Conservation (phyloP, 2,888 invertebrate species). For the Ormyrus thymus region DNA sequence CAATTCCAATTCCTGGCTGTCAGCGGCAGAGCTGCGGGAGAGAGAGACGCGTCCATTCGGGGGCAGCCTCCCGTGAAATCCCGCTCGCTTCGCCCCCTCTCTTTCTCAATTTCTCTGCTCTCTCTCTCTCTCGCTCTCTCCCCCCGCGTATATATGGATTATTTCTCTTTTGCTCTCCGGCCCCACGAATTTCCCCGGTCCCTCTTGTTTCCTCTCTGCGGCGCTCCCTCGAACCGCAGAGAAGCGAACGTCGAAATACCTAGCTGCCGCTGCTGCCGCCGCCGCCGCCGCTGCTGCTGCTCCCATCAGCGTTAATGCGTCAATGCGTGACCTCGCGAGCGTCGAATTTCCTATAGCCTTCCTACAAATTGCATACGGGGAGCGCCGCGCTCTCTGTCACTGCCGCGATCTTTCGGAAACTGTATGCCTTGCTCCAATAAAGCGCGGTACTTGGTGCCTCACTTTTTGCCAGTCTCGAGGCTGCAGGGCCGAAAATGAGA, state of each 20-base stretch:
- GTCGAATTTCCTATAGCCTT: slow-evolving; percentile 49
- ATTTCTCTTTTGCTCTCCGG: slow-evolving; percentile 47
- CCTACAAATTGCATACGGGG: slow-evolving; percentile 39
- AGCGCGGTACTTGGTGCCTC: too few species aligned
- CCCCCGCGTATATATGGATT: slow-evolving; percentile 49
- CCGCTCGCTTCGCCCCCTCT: slow-evolving; percentile 57
- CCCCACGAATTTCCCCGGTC: slow-evolving; percentile 37
- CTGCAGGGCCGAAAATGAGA: too few species aligned
- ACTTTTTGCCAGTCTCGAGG: too few species aligned
- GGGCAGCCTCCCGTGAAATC: slow-evolving; percentile 75
- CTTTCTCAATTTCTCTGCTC: neutral
- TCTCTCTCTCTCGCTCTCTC: slow-evolving; percentile 42
- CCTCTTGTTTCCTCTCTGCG: slow-evolving; percentile 9
- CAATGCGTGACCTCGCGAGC: slow-evolving; percentile 63
- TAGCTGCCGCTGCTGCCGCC: slow-evolving; percentile 28
- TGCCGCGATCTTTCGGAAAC: neutral
- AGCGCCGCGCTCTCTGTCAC: slow-evolving; percentile 5
- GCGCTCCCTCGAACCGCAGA: slow-evolving; percentile 16
- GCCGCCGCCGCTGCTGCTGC: slow-evolving; percentile 22
- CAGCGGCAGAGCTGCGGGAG: slow-evolving; percentile 74
- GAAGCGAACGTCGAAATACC: slow-evolving; percentile 43
- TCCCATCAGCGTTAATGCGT: slow-evolving; percentile 58
- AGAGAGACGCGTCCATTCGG: slow-evolving; percentile 72
- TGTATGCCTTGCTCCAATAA: neutral
- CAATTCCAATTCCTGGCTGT: slow-evolving; percentile 76